Conservation (phyloP, 2,113 vertebrate genomes). For the Nannospalax galili region DNA sequence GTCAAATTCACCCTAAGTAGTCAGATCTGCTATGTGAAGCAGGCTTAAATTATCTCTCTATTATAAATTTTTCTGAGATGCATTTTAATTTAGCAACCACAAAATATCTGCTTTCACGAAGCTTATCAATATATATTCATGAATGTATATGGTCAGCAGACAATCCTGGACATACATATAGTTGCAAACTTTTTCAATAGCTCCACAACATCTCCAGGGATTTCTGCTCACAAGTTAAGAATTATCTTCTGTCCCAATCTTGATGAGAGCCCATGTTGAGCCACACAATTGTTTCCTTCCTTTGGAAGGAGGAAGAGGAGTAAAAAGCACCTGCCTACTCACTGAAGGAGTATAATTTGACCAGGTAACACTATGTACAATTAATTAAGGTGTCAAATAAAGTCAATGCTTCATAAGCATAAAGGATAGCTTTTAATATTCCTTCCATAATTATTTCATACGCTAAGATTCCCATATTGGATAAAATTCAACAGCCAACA, state of each 20-base stretch:
- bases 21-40: background rate
- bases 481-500: background rate
- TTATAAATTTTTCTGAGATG: background rate
- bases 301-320: background rate
- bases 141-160: background rate
- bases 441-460: background rate
- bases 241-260: background rate
- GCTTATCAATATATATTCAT: background rate
- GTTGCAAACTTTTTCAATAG: background rate
- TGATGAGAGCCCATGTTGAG: background rate
- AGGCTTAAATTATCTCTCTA: slow-evolving; percentile 1
- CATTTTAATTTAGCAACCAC: slow-evolving; percentile 16
- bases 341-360: background rate
- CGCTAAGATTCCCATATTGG: background rate
- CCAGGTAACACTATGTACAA: background rate
- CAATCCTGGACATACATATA: background rate
- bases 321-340: background rate
- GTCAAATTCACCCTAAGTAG: background rate
- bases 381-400: slow-evolving; percentile 13
- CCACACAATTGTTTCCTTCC: background rate
- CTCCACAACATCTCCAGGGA: background rate
- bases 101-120: slow-evolving; percentile 12
- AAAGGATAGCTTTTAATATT: background rate
- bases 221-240: background rate
- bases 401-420: background rate